phyloP scores from a whole-genome alignment of 2,113 vertebrate genomes.

The Tetrao urogallus region DNA sequence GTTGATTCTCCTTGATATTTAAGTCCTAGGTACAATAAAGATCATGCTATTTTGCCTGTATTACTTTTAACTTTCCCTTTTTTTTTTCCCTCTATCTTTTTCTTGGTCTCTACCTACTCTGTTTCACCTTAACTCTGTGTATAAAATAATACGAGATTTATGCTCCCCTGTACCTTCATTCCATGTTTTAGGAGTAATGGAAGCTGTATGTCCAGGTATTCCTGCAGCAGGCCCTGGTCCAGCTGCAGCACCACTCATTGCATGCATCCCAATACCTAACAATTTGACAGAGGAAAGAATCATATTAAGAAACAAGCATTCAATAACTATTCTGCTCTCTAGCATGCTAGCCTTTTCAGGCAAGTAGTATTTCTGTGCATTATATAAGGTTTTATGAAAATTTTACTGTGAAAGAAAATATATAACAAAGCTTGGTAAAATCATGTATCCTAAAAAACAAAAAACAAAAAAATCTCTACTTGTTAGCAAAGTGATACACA shows the following conservation, averaged over 20 bases:
- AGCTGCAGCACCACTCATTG: conserved; percentile 77
- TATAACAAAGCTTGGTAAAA: background rate
- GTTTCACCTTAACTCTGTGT: background rate
- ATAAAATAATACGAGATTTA: background rate
- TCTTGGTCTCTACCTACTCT: background rate
- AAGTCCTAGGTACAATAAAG: background rate
- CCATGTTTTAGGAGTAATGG: conserved; percentile 83
- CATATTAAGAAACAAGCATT: background rate
- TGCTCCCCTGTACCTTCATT: conserved; percentile 74
- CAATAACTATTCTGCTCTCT: background rate
- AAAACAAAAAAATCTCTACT: background rate
- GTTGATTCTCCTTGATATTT: background rate
- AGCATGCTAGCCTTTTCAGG: background rate
- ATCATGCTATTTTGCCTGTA: background rate
- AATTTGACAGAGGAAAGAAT: background rate
- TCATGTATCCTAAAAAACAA: background rate
- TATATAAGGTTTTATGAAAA: background rate
- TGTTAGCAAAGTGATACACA: background rate
- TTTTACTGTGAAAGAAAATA: background rate
- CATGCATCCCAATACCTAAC: conserved; percentile 81
- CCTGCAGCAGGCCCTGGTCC: conserved; percentile 77
- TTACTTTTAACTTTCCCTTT: background rate
- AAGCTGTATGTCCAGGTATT: conserved; percentile 79
- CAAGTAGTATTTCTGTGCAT: background rate
- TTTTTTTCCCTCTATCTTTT: background rate